Conservation (phyloP, 2,113 vertebrate genomes). For the Vimba vimba region DNA sequence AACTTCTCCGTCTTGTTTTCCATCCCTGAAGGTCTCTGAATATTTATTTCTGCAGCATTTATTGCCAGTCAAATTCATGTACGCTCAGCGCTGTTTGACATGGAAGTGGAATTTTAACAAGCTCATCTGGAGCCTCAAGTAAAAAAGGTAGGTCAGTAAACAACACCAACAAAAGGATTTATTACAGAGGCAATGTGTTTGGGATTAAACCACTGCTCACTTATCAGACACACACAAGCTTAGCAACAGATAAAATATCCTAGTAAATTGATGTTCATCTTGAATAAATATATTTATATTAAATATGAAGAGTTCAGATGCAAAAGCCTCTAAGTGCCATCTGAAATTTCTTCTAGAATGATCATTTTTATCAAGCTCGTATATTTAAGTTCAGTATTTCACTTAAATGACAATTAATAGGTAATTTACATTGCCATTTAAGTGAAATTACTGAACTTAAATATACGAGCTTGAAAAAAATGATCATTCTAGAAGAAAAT, state of each 20-base stretch:
- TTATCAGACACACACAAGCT: not conserved
- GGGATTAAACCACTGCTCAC: not conserved
- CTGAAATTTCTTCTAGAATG: no score
- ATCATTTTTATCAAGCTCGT: no score
- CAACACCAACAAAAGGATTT: no score
- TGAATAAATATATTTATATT: not conserved
- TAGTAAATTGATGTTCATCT: not conserved
- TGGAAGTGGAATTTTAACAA: conserved; percentile 21
- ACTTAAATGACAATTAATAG: no score
- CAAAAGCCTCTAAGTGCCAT: no score
- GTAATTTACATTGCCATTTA: no score
- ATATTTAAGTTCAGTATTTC: no score
- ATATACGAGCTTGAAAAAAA: no score
- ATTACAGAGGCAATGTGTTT: not conserved
- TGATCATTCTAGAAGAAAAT: no score
- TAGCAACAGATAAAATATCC: not conserved
- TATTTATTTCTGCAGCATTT: conserved; percentile 4
- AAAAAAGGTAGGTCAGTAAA: conserved; percentile 1
- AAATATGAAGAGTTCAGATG: no score
- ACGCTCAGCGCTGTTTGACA: not conserved
- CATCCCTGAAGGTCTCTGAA: conserved; percentile 11
- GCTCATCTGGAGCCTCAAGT: not conserved
- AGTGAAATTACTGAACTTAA: no score
- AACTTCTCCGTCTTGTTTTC: not conserved
- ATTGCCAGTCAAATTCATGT: conserved; percentile 17